phyloP scores from a whole-genome alignment of 2,113 vertebrate genomes.

The Clarias batrachus region DNA sequence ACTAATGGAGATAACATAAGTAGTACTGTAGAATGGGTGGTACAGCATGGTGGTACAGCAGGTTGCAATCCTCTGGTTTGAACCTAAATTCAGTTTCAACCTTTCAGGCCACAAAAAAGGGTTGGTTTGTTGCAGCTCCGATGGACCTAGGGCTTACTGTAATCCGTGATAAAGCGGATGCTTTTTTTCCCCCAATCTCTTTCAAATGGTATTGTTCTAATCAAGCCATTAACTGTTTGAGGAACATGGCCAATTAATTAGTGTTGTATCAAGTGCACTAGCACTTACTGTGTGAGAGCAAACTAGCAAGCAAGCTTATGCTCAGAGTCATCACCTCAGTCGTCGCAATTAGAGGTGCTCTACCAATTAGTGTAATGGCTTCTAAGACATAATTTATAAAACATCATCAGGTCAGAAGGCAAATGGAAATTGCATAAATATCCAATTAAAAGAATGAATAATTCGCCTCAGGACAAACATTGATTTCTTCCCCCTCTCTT shows the following conservation, averaged over 20 bases:
- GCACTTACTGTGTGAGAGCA: background rate
- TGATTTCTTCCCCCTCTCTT: slow-evolving; percentile 22
- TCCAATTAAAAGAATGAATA: slow-evolving; percentile 32
- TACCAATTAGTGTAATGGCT: slow-evolving; percentile 12
- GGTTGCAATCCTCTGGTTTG: background rate
- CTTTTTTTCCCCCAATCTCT: background rate
- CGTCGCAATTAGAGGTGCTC: slow-evolving; percentile 28
- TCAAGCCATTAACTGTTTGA: background rate
- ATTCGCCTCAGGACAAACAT: slow-evolving; percentile 38
- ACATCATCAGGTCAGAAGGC: slow-evolving; percentile 34
- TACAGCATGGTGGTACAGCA: background rate
- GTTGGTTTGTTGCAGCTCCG: background rate
- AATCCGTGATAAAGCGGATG: background rate
- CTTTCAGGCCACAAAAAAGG: background rate
- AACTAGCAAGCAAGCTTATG: background rate
- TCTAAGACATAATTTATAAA: slow-evolving; percentile 40
- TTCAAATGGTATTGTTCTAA: background rate
- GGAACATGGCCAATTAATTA: background rate
- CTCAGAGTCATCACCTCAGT: background rate
- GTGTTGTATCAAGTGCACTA: background rate
- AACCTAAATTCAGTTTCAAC: background rate
- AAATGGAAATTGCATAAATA: slow-evolving; percentile 33
- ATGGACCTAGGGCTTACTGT: background rate
- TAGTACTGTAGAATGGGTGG: background rate
- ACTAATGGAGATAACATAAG: too few species aligned